Conservation (phyloP, 2,113 vertebrate species). For the Melospiza georgiana region DNA sequence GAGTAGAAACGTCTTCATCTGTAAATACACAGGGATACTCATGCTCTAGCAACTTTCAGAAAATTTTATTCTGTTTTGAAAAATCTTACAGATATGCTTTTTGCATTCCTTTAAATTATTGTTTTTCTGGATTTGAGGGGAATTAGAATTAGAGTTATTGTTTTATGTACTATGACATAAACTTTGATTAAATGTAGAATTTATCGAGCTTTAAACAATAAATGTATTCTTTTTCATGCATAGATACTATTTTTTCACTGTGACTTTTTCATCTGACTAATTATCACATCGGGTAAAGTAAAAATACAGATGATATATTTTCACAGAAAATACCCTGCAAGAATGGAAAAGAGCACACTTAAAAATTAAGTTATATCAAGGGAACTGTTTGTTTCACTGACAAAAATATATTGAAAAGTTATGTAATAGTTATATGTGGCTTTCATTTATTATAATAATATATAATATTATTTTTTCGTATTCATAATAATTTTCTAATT, state of each 20-base stretch:
- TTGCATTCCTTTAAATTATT: neutral
- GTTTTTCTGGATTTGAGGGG: neutral
- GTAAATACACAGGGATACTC: neutral
- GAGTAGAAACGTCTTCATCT: neutral
- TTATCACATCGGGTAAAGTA: neutral
- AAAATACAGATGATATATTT: neutral
- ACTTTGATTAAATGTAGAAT: neutral
- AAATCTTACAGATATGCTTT: neutral
- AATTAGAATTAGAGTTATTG: neutral
- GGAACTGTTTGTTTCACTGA: neutral
- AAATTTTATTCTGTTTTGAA: neutral
- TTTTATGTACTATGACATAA: neutral
- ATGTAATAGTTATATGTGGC: neutral
- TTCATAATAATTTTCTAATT: neutral
- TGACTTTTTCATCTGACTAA: neutral
- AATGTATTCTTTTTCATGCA: neutral
- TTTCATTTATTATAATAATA: neutral
- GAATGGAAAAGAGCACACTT: accelerated
- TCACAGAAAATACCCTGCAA: neutral
- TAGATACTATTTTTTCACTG: neutral
- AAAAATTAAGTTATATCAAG: neutral
- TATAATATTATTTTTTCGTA: neutral
- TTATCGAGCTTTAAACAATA: neutral
- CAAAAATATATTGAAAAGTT: neutral
- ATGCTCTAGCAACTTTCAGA: neutral